Base-by-base conservation (phyloP, 2,888 invertebrate species). In the Marasmarcha lunaedactyla region DNA sequence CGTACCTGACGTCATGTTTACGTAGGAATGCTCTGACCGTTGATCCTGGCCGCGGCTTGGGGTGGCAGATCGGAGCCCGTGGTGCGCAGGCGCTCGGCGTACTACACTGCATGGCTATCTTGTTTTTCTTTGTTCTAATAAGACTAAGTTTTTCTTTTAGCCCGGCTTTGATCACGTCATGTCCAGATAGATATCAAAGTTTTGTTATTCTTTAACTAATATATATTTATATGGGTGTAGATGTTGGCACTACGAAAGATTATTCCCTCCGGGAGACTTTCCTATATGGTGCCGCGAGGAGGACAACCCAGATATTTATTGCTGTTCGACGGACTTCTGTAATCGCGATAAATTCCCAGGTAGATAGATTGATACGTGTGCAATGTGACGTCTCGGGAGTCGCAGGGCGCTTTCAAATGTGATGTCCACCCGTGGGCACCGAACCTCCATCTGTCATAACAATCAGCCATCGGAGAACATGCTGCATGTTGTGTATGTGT, bases 271-370 rank as follows among this genome's bases (percentile, higher is more conserved):
- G 50, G 85, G 85, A 60, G 79, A 72, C 64, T 72, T 71, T 70
- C 87, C 88, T 49, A 76, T 86, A 57, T 86, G 86, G 86, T 88
- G 88, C 78, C 84, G 86, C 55, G 74, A 76, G 50, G 58, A 63
- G 44, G 69, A 72, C 51, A 58, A 58, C 40, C 59, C 64, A 46
- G 71, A 67, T 58, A 71, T 83, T 49, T 61, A 63, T 53, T 91
- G 91, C 88, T 91, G 91, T 83, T 69, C 85, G 58, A 81, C 85
- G 70, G 90, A 90, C 86, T 88, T 84, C 86, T 92, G 92, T 88
- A 91, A 90, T 64, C 68, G 64, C 60, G 55, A 60, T 59, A 50
- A 64, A 55, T 57, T 65, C 57, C 51, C 68, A 74, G 79, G 79
- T 79, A 20, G 20, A 20, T 7, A 20, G 20, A 78, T 64, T 65